phyloP scores from a whole-genome alignment of 2,113 vertebrate genomes.

The Sceloporus tristichus region DNA sequence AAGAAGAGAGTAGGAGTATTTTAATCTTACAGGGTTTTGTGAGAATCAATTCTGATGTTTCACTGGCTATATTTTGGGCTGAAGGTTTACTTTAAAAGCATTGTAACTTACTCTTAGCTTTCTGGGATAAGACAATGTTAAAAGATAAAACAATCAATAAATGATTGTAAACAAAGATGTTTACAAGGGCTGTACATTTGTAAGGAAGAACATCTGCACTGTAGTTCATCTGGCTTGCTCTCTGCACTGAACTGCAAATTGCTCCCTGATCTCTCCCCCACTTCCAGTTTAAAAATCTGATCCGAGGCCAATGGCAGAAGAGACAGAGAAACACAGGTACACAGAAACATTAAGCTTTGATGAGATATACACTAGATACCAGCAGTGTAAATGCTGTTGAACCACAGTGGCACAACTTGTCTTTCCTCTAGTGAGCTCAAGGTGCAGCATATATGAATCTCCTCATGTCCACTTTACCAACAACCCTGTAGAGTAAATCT shows the following conservation, averaged over 20 bases:
- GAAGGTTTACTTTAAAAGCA: background rate
- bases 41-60: background rate
- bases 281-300: background rate
- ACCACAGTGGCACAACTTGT: background rate
- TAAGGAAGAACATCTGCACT: background rate
- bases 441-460: background rate
- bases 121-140: background rate
- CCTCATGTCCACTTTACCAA: too few relatives aligned
- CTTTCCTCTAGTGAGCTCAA: background rate
- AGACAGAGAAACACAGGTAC: background rate
- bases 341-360: slow-evolving; percentile 49
- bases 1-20: background rate
- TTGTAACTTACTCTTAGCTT: background rate
- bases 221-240: background rate
- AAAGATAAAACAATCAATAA: slow-evolving; percentile 10
- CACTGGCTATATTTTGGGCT: background rate
- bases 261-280: background rate
- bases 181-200: background rate
- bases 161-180: slow-evolving; percentile 20
- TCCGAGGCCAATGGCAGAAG: slow-evolving; percentile 1
- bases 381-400: background rate
- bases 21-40: background rate
- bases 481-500: too few relatives aligned
- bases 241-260: background rate
- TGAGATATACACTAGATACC: slow-evolving; percentile 43